Conservation (phyloP, 2,888 invertebrate genomes). For the Thecocarcelia acutangulata region DNA sequence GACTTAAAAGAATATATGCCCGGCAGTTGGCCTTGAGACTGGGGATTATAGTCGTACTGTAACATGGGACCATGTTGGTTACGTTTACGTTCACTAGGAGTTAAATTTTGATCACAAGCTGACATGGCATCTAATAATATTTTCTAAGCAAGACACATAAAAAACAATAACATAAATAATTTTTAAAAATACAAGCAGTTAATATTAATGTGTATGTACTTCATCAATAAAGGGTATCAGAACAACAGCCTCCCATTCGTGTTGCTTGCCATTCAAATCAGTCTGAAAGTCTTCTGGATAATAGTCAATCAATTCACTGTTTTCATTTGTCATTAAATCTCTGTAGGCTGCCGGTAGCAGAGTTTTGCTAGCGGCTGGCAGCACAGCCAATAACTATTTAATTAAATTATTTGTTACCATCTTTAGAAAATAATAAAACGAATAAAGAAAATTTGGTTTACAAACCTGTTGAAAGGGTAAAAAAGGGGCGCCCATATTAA, state of each 20-base stretch:
- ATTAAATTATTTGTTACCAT: conserved; percentile 65
- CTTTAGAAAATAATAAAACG: neutral
- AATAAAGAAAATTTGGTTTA: neutral
- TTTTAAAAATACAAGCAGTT: neutral
- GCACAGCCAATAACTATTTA: conserved; percentile 88
- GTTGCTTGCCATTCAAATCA: conserved; percentile 96
- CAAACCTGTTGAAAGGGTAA: conserved; percentile 93
- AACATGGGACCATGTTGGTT: conserved; percentile 95
- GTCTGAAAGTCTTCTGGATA: conserved; percentile 95
- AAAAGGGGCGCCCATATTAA: conserved; percentile 93
- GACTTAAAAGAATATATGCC: conserved; percentile 85
- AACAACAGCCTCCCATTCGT: conserved; percentile 98
- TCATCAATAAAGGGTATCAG: conserved; percentile 96
- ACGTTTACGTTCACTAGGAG: conserved; percentile 86
- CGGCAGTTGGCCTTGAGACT: conserved; percentile 83
- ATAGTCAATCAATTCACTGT: conserved; percentile 91
- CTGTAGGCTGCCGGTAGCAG: conserved; percentile 90
- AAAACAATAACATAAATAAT: neutral
- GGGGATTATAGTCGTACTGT: conserved; percentile 86
- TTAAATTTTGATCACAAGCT: conserved; percentile 85
- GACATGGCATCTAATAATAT: conserved; percentile 89
- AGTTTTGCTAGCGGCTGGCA: conserved; percentile 92
- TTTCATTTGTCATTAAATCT: conserved; percentile 88
- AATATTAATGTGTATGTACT: conserved; percentile 82
- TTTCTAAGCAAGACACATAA: conserved; percentile 79